Conservation (phyloP, 2,888 invertebrate genomes). For the Diplazon laetatorius region DNA sequence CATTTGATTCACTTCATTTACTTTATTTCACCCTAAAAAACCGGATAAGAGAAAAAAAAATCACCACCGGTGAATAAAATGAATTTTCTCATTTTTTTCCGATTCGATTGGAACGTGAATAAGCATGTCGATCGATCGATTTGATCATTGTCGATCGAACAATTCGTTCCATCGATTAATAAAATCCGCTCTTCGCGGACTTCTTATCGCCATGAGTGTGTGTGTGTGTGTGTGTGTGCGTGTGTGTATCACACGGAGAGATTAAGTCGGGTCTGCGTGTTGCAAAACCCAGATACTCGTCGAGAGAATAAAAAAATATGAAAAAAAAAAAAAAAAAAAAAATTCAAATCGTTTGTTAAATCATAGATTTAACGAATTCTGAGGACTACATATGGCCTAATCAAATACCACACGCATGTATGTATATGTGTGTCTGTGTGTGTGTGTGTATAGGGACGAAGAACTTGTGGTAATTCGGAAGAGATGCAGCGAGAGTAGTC, state of each 20-base stretch:
- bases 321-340: no score
- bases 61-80: no score
- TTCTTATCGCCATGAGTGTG: slow-evolving; percentile 50
- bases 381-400: no score
- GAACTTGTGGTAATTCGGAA: neutral
- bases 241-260: slow-evolving; percentile 51
- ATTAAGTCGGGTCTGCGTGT: slow-evolving; percentile 35
- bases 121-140: neutral
- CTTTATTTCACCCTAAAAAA: no score
- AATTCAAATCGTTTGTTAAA: no score
- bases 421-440: no score
- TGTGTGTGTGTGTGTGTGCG: slow-evolving; percentile 57
- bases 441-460: no score
- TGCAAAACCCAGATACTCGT: slow-evolving; percentile 22
- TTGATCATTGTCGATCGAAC: slow-evolving; percentile 14
- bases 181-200: slow-evolving; percentile 35
- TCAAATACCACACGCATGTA: no score
- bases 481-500: neutral
- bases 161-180: slow-evolving; percentile 40
- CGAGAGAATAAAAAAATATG: slow-evolving; percentile 22
- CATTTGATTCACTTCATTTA: no score
- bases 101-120: neutral
- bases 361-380: no score
- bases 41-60: no score
- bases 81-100: no score